Conservation (phyloP, 2,888 invertebrate genomes). For the Ctena decussata region DNA sequence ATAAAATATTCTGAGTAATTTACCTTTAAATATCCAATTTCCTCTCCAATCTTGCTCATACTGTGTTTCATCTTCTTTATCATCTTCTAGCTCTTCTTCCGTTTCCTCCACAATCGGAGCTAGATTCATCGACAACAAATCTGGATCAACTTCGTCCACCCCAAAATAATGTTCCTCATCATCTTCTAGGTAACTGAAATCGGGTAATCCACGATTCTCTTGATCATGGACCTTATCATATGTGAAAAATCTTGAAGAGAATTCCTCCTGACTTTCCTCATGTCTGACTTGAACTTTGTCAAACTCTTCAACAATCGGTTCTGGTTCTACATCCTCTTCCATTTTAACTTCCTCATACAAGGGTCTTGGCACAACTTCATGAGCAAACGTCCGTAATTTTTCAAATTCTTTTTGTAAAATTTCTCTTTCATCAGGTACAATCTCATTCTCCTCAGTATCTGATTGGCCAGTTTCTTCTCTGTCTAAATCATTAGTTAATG, state of each 20-base stretch:
- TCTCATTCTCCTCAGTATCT: constrained; percentile 17
- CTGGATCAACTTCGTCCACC: constrained; percentile 79
- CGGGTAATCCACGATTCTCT: constrained; percentile 66
- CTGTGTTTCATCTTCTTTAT: constrained; percentile 60
- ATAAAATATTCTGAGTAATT: not conserved
- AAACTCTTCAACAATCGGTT: constrained; percentile 72
- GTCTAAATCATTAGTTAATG: not conserved
- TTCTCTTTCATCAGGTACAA: constrained; percentile 54
- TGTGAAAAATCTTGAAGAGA: constrained; percentile 67
- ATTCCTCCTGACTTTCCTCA: constrained; percentile 72
- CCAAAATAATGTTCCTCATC: constrained; percentile 77
- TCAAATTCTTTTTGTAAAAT: constrained; percentile 72
- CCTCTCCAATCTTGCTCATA: constrained; percentile 67
- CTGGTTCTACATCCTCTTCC: constrained; percentile 67
- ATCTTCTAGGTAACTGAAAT: constrained; percentile 78
- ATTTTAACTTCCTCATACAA: constrained; percentile 63
- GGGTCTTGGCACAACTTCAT: constrained; percentile 69
- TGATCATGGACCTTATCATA: constrained; percentile 73
- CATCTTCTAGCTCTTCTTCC: constrained; percentile 78
- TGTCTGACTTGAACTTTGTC: constrained; percentile 66
- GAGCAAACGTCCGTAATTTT: constrained; percentile 75
- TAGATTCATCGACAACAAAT: constrained; percentile 81
- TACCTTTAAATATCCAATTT: constrained; percentile 82
- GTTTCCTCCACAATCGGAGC: constrained; percentile 81
- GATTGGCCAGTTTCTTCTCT: constrained; percentile 4